Base-by-base conservation (phyloP, 2,888 invertebrate species). In the Monopis laevigella region DNA sequence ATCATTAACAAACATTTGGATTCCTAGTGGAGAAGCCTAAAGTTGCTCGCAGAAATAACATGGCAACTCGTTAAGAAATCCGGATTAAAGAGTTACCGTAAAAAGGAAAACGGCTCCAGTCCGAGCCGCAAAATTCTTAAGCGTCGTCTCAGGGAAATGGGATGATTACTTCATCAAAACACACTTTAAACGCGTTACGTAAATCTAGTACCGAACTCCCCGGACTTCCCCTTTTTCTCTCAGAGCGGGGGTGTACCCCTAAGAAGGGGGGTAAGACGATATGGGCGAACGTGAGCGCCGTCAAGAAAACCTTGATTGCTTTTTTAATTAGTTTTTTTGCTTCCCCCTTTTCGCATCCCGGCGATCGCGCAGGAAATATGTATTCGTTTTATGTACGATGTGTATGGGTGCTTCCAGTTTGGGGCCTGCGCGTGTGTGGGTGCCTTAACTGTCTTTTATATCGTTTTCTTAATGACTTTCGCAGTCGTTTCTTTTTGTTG, bases 301-400 rank as follows among this genome's bases (percentile, higher is more conserved):
- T 78, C 80, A 80, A 80, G 80, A 78, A 80, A 78, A 78, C 80
- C 80, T 77, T 80, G 80, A 80, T 80, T 80, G 80, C 80, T 80
- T 80, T 80, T 80, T 78, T 80, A 80, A 80, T 80, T 80, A 80
- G 80, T 80, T 72, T 71, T 72, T 75, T 48, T 62, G 29, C 74
- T 77, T 72, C 72, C 78, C 77, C 75, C 69, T 74, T 72, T 75
- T 73, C 72, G 74, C 74, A 69, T 74, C 75, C 59, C 62, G 54
- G 53, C 60, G 62, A 66, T 68, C 68, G 71, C 66, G 59, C 59
- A 70, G 69, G 74, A 74, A 75, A 73, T 74, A 75, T 75, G 74
- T 72, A 75, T 69, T 67, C 56, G 57, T 50, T 55, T 54, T 58
- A 52, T 56, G 51, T 62, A 54, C 21, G 56, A 52, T 56, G 56